These are phyloP conservation scores for Campoletis raptor DNA, from an alignment of 2,888 invertebrate genomes.

Conservation along the genomic window DNA sequence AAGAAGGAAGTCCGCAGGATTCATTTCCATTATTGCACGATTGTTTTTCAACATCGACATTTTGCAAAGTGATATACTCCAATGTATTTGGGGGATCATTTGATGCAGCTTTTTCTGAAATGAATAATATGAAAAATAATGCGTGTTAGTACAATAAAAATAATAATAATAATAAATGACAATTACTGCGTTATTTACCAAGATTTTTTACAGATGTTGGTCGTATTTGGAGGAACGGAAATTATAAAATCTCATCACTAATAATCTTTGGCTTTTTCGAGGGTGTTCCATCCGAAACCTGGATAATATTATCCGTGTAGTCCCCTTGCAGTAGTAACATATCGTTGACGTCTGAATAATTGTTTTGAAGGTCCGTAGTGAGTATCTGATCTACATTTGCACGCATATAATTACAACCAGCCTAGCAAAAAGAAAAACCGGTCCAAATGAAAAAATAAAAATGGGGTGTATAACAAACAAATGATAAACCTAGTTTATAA, in stretches of 20 bases:
- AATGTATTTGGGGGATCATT: not conserved
- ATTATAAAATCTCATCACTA: not conserved
- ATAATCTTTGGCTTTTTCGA: not conserved
- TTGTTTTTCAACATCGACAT: not conserved
- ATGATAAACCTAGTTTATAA: too few relatives aligned
- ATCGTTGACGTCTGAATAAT: not conserved
- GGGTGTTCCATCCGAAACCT: not conserved
- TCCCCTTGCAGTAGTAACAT: not conserved
- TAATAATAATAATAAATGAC: not conserved
- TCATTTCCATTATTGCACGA: not conserved
- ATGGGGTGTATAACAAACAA: too few relatives aligned
- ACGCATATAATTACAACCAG: not conserved
- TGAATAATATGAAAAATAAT: not conserved
- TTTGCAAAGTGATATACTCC: not conserved
- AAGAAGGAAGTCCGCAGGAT: not conserved
- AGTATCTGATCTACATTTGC: not conserved
- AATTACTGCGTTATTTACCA: not conserved
- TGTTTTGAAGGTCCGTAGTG: not conserved
- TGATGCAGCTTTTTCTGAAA: constrained; percentile 1
- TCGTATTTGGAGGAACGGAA: not conserved
- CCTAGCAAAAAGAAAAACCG: too few relatives aligned
- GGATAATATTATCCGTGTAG: not conserved
- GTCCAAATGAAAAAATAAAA: too few relatives aligned
- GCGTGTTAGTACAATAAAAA: not conserved
- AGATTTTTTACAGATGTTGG: not conserved